Conservation (phyloP, 2,888 invertebrate species). For the Lamproptera curius region DNA sequence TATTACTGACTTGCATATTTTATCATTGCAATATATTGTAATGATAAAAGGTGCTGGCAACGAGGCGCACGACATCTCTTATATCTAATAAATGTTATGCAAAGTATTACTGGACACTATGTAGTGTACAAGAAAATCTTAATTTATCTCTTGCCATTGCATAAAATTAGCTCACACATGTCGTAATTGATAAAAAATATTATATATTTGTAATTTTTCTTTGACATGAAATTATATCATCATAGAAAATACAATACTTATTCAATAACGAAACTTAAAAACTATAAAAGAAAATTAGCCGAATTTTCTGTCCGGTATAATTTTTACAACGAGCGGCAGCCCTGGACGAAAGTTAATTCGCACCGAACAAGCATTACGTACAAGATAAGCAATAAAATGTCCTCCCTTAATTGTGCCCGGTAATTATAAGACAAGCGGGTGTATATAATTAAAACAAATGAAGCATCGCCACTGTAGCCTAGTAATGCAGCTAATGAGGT, state of each 20-base stretch:
- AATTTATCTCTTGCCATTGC: too few species aligned
- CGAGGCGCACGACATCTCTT: too few species aligned
- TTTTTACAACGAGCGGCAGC: not conserved
- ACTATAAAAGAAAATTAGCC: too few species aligned
- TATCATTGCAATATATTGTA: too few species aligned
- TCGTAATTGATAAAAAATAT: too few species aligned
- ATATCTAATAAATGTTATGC: too few species aligned
- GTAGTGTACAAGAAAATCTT: too few species aligned
- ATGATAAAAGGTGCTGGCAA: too few species aligned
- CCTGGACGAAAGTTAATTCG: slow-evolving; percentile 33
- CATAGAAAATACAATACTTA: not conserved
- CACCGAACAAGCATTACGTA: slow-evolving; percentile 46
- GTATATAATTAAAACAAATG: slow-evolving; percentile 76
- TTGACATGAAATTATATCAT: not conserved
- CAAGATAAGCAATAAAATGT: slow-evolving; percentile 60
- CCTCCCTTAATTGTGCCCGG: slow-evolving; percentile 63
- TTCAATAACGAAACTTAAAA: not conserved
- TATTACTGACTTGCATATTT: too few species aligned
- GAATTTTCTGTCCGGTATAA: not conserved
- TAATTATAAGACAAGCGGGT: slow-evolving; percentile 63
- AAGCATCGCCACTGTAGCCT: slow-evolving; percentile 60
- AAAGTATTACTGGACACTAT: too few species aligned
- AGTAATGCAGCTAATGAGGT: slow-evolving; percentile 72
- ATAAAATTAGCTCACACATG: too few species aligned
- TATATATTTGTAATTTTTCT: too few species aligned